Percentiles rank a stretch among this genome's conserved stretches.
phyloP scores from a whole-genome alignment of 2,888 invertebrate species.

The Synergus itoensis region DNA sequence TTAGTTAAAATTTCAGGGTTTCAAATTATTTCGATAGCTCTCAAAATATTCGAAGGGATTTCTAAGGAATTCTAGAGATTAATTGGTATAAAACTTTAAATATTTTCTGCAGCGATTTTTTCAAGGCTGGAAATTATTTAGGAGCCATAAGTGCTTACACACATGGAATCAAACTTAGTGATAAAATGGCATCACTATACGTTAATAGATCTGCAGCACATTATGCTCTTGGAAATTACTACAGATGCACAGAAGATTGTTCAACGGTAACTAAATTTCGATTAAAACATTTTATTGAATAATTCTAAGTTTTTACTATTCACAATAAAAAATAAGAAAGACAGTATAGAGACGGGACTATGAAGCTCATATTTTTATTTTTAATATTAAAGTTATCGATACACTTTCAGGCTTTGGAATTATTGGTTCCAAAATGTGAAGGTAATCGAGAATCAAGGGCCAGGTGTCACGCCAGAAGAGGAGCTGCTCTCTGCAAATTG shows the following conservation, averaged over 20 bases:
- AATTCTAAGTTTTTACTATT: not conserved
- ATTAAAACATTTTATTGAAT: not conserved
- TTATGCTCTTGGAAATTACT: conserved; percentile 86
- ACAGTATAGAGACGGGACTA: not conserved
- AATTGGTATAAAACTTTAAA: conserved; percentile 6
- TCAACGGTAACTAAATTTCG: conserved; percentile 77
- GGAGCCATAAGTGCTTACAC: conserved; percentile 91
- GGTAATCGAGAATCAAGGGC: conserved; percentile 86
- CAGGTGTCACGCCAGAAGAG: conserved; percentile 87
- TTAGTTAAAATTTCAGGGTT: not conserved
- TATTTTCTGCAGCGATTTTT: conserved; percentile 81
- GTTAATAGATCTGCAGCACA: conserved; percentile 90
- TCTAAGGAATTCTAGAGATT: too few relatives aligned
- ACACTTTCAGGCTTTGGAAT: conserved; percentile 82
- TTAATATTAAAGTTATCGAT: conserved; percentile 39
- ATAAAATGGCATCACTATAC: conserved; percentile 86
- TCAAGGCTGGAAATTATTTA: conserved; percentile 86
- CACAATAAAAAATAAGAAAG: conserved; percentile 71
- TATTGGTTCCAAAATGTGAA: conserved; percentile 86
- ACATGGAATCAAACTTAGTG: conserved; percentile 87
- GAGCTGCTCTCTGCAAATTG: conserved; percentile 85
- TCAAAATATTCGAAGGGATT: too few relatives aligned
- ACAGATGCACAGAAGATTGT: conserved; percentile 83
- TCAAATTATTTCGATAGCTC: too few relatives aligned
- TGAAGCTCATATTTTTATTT: conserved; percentile 23